Evolutionary conservation across 2,113 vertebrate species (phyloP), one percentile per base, ranked within the genome.

Genomic region (Sula dactylatra): DNA sequence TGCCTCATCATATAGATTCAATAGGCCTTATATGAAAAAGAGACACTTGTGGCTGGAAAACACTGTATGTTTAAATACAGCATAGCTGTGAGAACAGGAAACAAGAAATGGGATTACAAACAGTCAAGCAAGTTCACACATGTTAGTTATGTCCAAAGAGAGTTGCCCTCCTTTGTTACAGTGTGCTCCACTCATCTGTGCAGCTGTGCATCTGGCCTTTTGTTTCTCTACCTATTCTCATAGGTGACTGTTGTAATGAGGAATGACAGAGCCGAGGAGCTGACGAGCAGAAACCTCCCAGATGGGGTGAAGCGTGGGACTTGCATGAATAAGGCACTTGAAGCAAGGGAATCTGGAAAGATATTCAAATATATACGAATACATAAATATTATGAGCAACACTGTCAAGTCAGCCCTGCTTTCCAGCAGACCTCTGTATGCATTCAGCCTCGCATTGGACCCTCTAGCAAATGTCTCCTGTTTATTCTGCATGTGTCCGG

Each of bases 171-270:
- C 88, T 90, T 94, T 86, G 94, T 74, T 82, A 50, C 91, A 65
- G 81, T 38, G 86, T 90, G 95, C 69, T 90, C 88, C 66, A 17
- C 93, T 95, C 95, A 96, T 92, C 95, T 97, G 97, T 95, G 96
- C 97, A 92, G 86, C 85, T 97, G 86, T 88, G 95, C 74, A 91
- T 95, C 82, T 85, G 80, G 77, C 82, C 94, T 96, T 97, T 96
- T 95, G 92, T 93, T 96, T 93, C 93, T 70, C 84, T 95, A 83
- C 70, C 87, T 96, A 96, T 96, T 93, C 92, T 97, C 76, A 76
- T 73, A 95, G 91, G 86, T 96, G 82, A 82, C 81, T 97, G 88
- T 77, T 94, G 85, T 94, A 95, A 95, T 90, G 76, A 96, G 54
- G 67, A 83, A 71, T 91, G 85, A 86, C 90, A 95, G 93, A 94